These are phyloP conservation scores for Spea hammondii DNA, from an alignment of 2,797 vertebrate species.

Conservation along the genomic window DNA sequence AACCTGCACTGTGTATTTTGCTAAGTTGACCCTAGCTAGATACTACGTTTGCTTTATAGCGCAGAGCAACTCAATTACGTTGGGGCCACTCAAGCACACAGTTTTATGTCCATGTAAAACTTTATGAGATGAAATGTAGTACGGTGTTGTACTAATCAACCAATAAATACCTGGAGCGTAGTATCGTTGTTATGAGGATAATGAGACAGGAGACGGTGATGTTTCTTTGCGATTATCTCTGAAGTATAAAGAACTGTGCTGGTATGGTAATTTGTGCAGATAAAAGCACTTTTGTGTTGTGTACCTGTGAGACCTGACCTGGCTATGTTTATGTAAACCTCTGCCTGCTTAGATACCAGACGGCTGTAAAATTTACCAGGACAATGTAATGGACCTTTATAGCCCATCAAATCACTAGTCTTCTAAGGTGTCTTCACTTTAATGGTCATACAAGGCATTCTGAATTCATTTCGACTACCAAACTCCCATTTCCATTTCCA, in stretches of 20 bases:
- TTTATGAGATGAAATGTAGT: constrained; percentile 30
- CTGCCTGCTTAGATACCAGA: not conserved
- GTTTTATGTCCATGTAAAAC: not conserved
- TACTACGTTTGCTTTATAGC: not conserved
- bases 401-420: not conserved
- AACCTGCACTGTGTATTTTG: not conserved
- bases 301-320: constrained; percentile 1
- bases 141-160: constrained; percentile 12
- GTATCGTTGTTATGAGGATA: constrained; percentile 18
- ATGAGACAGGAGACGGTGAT: constrained; percentile 13
- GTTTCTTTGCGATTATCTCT: constrained; percentile 6
- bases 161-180: constrained; percentile 17
- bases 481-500: no score
- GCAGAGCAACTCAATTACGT: not conserved
- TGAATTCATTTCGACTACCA: not conserved
- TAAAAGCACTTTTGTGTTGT: constrained; percentile 7
- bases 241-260: constrained; percentile 5
- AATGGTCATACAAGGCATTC: not conserved
- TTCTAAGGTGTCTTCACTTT: not conserved
- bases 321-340: constrained; percentile 19
- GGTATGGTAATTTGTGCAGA: constrained; percentile 8
- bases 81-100: not conserved
- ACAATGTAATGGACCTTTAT: not conserved
- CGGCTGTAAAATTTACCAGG: constrained; percentile 3
- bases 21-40: not conserved